These are phyloP conservation scores for Acronicta alni DNA, from an alignment of 2,888 invertebrate genomes.

Conservation along the genomic window DNA sequence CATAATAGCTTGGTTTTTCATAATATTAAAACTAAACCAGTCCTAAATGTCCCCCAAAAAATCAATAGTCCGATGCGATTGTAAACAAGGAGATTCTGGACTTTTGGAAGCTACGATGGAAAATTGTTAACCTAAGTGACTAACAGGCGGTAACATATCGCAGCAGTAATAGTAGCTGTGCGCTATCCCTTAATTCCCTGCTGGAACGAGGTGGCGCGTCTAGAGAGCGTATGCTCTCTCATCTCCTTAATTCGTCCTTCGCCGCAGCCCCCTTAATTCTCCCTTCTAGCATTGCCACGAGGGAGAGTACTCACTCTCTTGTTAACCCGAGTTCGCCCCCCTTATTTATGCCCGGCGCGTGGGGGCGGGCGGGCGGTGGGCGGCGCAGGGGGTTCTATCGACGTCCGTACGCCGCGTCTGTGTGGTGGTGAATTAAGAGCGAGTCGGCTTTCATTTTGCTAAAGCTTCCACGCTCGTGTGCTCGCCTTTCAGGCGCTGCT, in stretches of 20 bases:
- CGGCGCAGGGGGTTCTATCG: conserved; percentile 72
- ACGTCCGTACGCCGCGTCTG: conserved; percentile 78
- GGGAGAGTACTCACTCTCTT: conserved; percentile 84
- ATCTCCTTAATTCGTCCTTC: conserved; percentile 90
- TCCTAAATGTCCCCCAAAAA: conserved; percentile 18
- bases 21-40: conserved; percentile 17
- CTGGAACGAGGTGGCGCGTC: conserved; percentile 82
- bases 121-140: conserved; percentile 16
- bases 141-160: conserved; percentile 24
- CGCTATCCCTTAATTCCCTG: conserved; percentile 80
- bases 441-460: conserved; percentile 89
- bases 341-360: conserved; percentile 85
- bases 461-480: conserved; percentile 88
- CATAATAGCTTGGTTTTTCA: conserved; percentile 26
- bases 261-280: conserved; percentile 87
- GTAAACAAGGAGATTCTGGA: conserved; percentile 25
- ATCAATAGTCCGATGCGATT: conserved; percentile 30
- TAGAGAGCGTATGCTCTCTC: conserved; percentile 89
- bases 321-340: conserved; percentile 86
- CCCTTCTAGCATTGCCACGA: conserved; percentile 78
- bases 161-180: conserved; percentile 44
- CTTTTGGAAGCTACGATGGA: conserved; percentile 6
- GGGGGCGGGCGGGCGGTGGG: conserved; percentile 69
- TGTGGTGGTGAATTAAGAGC: conserved; percentile 89
- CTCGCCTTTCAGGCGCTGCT: conserved; percentile 83